phyloP scores from a whole-genome alignment of 2,797 vertebrate species.

The Sternotherus odoratus region DNA sequence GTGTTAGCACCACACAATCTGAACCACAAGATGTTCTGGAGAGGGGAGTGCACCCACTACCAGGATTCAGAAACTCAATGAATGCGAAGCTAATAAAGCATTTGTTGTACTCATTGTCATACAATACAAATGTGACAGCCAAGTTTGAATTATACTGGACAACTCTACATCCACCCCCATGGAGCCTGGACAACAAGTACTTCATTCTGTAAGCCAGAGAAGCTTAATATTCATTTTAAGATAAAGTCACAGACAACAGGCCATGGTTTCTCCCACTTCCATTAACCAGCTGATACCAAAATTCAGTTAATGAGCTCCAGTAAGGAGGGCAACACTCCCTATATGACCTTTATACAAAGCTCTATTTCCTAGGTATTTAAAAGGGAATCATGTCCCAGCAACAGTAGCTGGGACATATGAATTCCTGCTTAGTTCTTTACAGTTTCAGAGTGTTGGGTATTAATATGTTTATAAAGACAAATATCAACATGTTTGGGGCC shows the following conservation, averaged over 20 bases:
- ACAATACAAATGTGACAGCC: rapidly evolving
- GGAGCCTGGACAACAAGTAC: not conserved
- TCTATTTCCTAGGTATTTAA: not conserved
- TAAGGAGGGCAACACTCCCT: not conserved
- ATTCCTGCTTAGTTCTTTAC: not conserved
- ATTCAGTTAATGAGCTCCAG: not conserved
- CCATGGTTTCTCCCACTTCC: conserved; percentile 1
- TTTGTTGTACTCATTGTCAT: not conserved
- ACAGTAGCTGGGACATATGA: not conserved
- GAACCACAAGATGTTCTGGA: not conserved
- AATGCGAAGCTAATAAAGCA: not conserved
- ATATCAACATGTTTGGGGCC: not conserved
- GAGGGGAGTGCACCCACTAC: not conserved
- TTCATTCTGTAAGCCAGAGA: not conserved
- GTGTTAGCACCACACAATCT: not conserved
- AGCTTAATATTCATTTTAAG: not conserved
- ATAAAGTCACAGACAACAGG: not conserved
- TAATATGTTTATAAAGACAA: too few species aligned
- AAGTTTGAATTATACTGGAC: not conserved
- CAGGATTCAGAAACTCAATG: not conserved
- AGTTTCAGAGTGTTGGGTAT: too few species aligned
- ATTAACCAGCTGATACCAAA: not conserved
- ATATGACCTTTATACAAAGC: rapidly evolving
- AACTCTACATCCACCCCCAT: not conserved
- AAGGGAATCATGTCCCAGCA: not conserved